A percentile compares a stretch with the other conserved stretches of the same genome.
These are phyloP conservation scores for Eulacestoma nigropectus DNA, from an alignment of 2,113 vertebrate species.

Conservation along the genomic window DNA sequence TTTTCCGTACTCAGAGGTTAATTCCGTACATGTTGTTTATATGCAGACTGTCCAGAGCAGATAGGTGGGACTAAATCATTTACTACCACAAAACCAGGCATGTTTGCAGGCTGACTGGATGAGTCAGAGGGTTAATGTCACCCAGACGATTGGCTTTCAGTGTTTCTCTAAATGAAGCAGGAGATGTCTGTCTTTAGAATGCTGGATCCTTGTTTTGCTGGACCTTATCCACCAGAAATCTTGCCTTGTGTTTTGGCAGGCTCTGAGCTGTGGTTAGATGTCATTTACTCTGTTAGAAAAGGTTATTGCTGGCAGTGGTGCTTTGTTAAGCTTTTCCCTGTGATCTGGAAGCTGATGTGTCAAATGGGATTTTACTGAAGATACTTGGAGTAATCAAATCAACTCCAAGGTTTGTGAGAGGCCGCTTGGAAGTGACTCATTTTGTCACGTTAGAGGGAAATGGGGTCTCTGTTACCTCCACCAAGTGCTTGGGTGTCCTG, in stretches of 20 bases:
- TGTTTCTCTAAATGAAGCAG: conserved; percentile 18
- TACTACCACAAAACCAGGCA: background rate
- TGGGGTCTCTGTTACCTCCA: background rate
- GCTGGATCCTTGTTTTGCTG: conserved; percentile 26
- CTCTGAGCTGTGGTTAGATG: background rate
- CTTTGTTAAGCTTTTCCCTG: background rate
- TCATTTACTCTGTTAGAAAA: background rate
- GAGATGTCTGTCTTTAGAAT: background rate
- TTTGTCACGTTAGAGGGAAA: background rate
- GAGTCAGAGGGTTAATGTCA: conserved; percentile 28
- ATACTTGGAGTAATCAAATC: background rate
- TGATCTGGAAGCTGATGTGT: background rate
- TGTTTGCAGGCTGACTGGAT: background rate
- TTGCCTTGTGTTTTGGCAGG: background rate
- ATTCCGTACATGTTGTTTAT: background rate
- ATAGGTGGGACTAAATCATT: background rate
- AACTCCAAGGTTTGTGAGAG: background rate
- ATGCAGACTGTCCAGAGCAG: background rate
- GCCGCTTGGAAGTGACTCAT: background rate
- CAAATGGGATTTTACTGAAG: background rate
- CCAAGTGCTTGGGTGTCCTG: background rate
- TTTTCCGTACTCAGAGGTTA: background rate
- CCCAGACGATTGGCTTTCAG: background rate
- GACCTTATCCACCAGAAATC: background rate
- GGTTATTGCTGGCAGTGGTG: background rate